Evolutionary conservation across 2,113 vertebrate genomes (phyloP).

Genomic region (Mungos mungo): DNA sequence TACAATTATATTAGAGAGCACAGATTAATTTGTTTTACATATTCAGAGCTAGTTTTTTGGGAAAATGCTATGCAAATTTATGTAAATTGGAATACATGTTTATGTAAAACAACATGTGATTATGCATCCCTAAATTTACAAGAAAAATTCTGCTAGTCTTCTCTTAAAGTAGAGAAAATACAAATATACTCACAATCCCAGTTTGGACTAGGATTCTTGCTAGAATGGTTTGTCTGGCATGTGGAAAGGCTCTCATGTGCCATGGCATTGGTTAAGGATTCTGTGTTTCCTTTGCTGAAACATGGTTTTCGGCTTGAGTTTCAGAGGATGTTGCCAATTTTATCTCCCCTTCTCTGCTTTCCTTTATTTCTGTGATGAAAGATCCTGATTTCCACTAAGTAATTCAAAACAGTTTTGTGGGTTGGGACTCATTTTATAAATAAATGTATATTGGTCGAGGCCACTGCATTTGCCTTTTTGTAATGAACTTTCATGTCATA

Average conservation of each 20-base stretch:
- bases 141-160: conserved; percentile 81
- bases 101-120: conserved; percentile 84
- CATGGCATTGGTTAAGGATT: conserved; percentile 75
- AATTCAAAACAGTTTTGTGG: conserved; percentile 59
- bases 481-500: conserved; percentile 34
- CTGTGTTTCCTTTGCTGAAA: conserved; percentile 78
- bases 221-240: conserved; percentile 80
- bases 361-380: conserved; percentile 70
- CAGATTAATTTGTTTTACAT: conserved; percentile 79
- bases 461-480: conserved; percentile 58
- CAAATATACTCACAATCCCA: conserved; percentile 77
- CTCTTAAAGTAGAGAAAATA: conserved; percentile 79
- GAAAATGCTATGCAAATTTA: conserved; percentile 80
- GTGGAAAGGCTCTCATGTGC: conserved; percentile 66
- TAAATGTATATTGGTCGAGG: conserved; percentile 54
- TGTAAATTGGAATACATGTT: conserved; percentile 80
- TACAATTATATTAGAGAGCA: conserved; percentile 77
- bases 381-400: conserved; percentile 72
- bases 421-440: conserved; percentile 66
- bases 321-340: conserved; percentile 70
- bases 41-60: conserved; percentile 74
- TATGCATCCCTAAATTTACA: conserved; percentile 81
- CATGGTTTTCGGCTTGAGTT: conserved; percentile 71
- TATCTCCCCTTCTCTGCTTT: conserved; percentile 67
- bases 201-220: conserved; percentile 76